These are phyloP conservation scores for Leguminivora glycinivorella DNA, from an alignment of 1,140 invertebrate genomes.

Conservation along the genomic window DNA sequence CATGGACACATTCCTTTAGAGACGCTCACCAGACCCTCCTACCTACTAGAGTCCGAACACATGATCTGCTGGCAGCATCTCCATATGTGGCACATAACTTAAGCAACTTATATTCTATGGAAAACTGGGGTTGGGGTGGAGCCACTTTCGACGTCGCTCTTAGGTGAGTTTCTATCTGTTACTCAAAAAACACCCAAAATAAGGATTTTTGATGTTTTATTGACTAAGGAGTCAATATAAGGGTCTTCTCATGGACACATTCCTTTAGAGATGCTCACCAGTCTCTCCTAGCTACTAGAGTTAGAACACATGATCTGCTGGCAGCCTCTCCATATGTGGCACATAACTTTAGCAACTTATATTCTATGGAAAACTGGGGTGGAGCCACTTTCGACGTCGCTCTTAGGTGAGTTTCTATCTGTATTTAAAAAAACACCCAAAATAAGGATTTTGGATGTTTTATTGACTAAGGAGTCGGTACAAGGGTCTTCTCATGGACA, in stretches of 20 bases:
- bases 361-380: conserved; percentile 98
- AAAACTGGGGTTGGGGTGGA: conserved; percentile 99
- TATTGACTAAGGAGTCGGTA: too few relatives aligned
- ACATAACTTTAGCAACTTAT: conserved; percentile 93
- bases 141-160: conserved; percentile 99
- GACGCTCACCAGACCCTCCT: conserved; percentile 99
- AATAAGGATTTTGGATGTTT: too few relatives aligned
- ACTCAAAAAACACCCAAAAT: too few relatives aligned
- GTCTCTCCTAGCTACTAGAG: conserved; percentile 95
- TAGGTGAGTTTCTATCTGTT: conserved; percentile 80
- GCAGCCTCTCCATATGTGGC: conserved; percentile 97
- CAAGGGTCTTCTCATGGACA: conserved; percentile 97
- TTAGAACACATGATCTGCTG: conserved; percentile 95
- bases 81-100: conserved; percentile 98
- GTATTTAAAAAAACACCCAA: not conserved
- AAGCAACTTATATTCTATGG: conserved; percentile 90
- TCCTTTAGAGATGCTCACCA: conserved; percentile 99
- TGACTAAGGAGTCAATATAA: conserved; percentile 93
- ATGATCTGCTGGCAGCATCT: conserved; percentile 95
- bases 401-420: conserved; percentile 80
- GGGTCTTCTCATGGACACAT: conserved; percentile 97
- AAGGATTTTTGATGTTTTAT: too few relatives aligned
- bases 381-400: conserved; percentile 99
- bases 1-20: too few relatives aligned
- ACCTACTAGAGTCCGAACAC: conserved; percentile 95